phyloP scores from a whole-genome alignment of 2,797 vertebrate genomes.

The Hydrophis major region DNA sequence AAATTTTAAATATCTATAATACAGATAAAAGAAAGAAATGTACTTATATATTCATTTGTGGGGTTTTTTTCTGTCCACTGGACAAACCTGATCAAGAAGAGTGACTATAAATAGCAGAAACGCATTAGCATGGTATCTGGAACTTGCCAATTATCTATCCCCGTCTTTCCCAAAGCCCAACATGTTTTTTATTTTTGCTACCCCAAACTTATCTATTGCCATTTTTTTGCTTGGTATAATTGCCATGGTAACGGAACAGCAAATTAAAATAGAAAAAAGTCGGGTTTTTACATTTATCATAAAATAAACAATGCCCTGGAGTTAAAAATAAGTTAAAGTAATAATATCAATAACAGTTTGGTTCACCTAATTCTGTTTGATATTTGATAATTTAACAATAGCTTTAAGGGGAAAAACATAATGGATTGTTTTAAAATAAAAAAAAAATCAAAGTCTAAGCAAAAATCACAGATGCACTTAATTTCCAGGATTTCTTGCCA shows the following conservation, averaged over 20 bases:
- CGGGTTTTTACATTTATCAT: constrained; percentile 57
- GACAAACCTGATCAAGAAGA: constrained; percentile 46
- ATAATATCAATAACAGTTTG: constrained; percentile 38
- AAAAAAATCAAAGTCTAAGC: background rate
- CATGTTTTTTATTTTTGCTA: constrained; percentile 52
- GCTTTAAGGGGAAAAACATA: constrained; percentile 28
- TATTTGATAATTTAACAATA: constrained; percentile 28
- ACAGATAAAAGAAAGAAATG: background rate
- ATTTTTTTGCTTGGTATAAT: constrained; percentile 65
- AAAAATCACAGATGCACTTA: background rate
- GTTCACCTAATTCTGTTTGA: constrained; percentile 30
- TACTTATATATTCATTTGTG: background rate
- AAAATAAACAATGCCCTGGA: constrained; percentile 59
- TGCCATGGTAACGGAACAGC: constrained; percentile 73
- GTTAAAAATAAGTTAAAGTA: constrained; percentile 50
- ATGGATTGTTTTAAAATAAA: background rate
- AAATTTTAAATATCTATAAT: background rate
- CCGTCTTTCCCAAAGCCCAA: background rate
- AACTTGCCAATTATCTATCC: constrained; percentile 45
- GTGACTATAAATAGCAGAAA: constrained; percentile 43
- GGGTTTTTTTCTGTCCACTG: constrained; percentile 18
- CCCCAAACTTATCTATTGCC: constrained; percentile 45
- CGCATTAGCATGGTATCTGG: constrained; percentile 46
- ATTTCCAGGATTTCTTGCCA: background rate
- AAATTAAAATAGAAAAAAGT: constrained; percentile 69